Base-by-base conservation (phyloP, 2,888 invertebrate genomes). In the Hydroisotoma schaefferi region DNA sequence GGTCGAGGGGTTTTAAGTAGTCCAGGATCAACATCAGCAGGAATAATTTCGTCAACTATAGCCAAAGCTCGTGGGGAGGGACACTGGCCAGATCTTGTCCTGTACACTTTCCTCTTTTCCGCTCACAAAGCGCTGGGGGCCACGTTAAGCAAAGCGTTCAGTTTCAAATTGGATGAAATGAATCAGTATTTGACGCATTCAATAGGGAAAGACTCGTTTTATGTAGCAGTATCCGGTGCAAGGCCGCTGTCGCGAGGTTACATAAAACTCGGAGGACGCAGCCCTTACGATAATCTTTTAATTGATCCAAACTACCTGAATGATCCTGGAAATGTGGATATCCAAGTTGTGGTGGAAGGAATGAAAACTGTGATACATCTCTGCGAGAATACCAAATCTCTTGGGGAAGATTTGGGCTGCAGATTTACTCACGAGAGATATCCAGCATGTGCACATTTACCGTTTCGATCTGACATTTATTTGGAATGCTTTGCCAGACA, bases 251-350 rank as follows among this genome's bases (percentile, higher is more conserved):
- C 52, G 4, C 5, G 23, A 29, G 52, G 52, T 5, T 37, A 52
- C 22, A 64, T 71, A 25, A 55, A 47, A 44, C 54, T 72, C 2
- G 59, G 55, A 0, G 64, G 63, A 8, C 53, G 22, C 12, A 59
- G 67, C 33, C 68, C 69, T 15, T 64, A 67, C 20, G 69, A 63
- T 8, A 44, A 29, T n/a, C 63, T 52, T 10, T 15, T 67, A 8
- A 66, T 71, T 48, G 69, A 71, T 26, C 71, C 71, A 8, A 67
- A 67, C 18, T 71, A 71, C 44, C 46, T 71, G 2, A 57, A 65
- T 20, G 64, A 64, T 25, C 47, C 40, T 5, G 58, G 38, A 29
- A 58, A 64, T 29, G 48, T 53, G 4, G 71, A 71, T 25, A n/a
- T 71, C 18, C 43, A 57, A 47, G 65, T 66, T 22, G 22, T 69